phyloP scores from a whole-genome alignment of 2,797 vertebrate genomes.

The Enteromius viviparus region DNA sequence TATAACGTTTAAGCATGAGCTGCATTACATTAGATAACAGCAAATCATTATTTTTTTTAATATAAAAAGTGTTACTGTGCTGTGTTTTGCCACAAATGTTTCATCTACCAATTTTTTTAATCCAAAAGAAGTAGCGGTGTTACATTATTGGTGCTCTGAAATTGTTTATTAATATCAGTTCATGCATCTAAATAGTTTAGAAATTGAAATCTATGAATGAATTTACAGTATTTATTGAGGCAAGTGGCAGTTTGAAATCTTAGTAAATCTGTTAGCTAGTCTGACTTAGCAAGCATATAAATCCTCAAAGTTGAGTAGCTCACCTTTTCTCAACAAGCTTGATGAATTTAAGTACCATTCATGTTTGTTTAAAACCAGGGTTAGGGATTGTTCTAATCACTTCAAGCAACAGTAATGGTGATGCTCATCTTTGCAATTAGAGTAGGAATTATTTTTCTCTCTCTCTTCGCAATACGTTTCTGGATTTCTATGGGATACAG shows the following conservation, averaged over 20 bases:
- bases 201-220: neutral
- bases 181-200: neutral
- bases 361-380: neutral
- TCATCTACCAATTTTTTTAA: neutral
- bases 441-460: constrained; percentile 17
- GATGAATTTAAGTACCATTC: neutral
- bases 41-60: neutral
- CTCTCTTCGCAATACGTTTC: constrained; percentile 31
- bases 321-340: neutral
- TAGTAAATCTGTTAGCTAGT: neutral
- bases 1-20: neutral
- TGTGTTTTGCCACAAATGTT: neutral
- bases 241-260: neutral
- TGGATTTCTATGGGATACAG: constrained; percentile 61
- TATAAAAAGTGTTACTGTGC: neutral
- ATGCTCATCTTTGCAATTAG: constrained; percentile 11
- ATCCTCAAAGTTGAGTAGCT: neutral
- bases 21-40: neutral
- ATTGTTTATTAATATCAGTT: no score
- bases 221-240: neutral
- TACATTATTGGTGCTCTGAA: no score
- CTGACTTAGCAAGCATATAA: neutral
- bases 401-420: neutral
- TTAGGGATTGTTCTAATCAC: neutral
- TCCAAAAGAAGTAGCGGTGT: neutral